Base-by-base conservation (phyloP, 2,888 invertebrate species). In the Petrolisthes manimaculis region DNA sequence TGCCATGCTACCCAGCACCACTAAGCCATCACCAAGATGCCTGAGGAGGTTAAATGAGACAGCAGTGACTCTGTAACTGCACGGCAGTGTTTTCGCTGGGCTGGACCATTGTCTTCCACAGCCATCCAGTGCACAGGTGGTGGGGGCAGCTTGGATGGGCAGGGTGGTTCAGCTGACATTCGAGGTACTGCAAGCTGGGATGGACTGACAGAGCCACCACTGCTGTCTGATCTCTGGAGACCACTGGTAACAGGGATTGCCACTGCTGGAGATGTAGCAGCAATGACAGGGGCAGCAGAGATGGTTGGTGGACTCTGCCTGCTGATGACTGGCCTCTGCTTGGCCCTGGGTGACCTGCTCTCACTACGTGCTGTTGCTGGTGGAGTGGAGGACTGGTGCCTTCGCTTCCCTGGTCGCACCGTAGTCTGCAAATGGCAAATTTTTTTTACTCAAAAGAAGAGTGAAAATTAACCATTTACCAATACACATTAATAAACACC, bases 151-250 rank as follows among this genome's bases (percentile, higher is more conserved):
- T 78, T 51, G 83, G 90, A 88, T 83, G 90, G 90, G 83, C 88
- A 88, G 84, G 90, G 90, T 83, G 90, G 90, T 84, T 90, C 90
- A 78, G 90, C 90, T 71, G 90, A 88, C 21, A 90, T 88, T 84
- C 86, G 86, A 78, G 90, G 90, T 21, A 90, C 90, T 86, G 90
- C 90, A 82, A 90, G 84, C 83, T 85, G 89, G 54, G 89, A 85
- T 67, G 89, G 89, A 83, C 89, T 89, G 21, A 89, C 83, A 78
- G 89, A 89, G 78, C 84, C 89, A 85, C 89, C 85, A 54, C 89
- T 56, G 54, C 78, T 81, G 14, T 85, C 84, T 75, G 85, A 77
- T 51, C 83, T 75, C 37, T 24, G 21, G n/a, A 61, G 75, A 21
- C 85, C 55, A 51, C 56, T 67, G 55, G 75, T 56, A 12, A 14